Base-by-base conservation (phyloP, 2,113 vertebrate genomes). In the Coturnix japonica region DNA sequence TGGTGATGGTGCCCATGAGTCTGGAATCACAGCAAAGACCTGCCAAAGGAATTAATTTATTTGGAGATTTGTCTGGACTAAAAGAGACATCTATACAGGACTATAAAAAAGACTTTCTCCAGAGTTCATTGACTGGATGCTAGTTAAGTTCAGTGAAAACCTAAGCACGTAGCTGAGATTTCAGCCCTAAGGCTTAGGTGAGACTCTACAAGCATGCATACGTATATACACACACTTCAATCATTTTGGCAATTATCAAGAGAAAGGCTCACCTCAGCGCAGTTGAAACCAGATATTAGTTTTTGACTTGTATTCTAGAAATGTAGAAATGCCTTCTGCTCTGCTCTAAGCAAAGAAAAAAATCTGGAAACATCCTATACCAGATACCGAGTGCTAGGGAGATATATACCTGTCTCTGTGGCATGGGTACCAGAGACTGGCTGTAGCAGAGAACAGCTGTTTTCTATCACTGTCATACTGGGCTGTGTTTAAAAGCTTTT, bases 191-290 rank as follows among this genome's bases (percentile, higher is more conserved):
- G 82, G 6, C 35, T 82, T 44, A 49, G 39, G 14, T 59, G 73
- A 71, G 28, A 14, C 21, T n/a, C 11, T 16, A 28, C 12, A 49
- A 22, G 22, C 6, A 41, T 16, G 15, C 9, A 43, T 1, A 4
- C 1, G 6, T 0, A 37, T 2, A 4, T 1, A 16, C 0, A 17
- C 1, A 35, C 2, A 19, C 35, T 16, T 13, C 49, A 63, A 43
- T 54, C 28, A 28, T 33, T 21, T 54, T 26, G 56, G 25, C 25
- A 77, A 31, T 70, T 74, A 33, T 16, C 35, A 70, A 49, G 11
- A 80, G 2, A 80, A 85, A 70, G 67, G 26, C 11, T 70, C 33
- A 20, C 63, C 33, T 28, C 33, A 69, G 18, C 10, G 22, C 16
- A 51, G 7, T 7, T 73, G 13, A 73, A 19, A 30, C 14, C 28